These are phyloP conservation scores for Smutsia gigantea DNA, from an alignment of 2,797 vertebrate genomes.

Conservation along the genomic window DNA sequence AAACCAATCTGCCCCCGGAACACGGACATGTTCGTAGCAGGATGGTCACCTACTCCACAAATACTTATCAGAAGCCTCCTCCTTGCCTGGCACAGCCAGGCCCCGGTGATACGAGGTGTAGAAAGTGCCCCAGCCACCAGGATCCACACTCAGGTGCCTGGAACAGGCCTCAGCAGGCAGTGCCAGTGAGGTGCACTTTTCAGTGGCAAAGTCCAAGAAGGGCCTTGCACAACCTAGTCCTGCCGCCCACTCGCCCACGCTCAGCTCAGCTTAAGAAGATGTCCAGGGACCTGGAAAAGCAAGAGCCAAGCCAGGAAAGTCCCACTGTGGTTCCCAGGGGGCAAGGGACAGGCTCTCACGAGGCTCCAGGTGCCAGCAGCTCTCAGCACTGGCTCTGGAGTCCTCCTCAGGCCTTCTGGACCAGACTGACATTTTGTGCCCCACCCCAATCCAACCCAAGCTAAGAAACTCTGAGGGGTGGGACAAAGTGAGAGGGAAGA, in stretches of 20 bases:
- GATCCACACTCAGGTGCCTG: not conserved
- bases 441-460: not conserved
- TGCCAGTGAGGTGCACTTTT: accelerated
- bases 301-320: not conserved
- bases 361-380: not conserved
- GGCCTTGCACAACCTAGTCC: not conserved
- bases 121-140: too few relatives aligned
- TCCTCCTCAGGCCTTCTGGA: not conserved
- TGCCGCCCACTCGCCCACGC: not conserved
- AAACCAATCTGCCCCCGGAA: not conserved
- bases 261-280: not conserved
- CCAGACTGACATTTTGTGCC: not conserved
- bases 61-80: not conserved
- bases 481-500: not conserved
- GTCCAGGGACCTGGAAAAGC: not conserved
- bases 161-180: not conserved
- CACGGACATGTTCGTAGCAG: not conserved
- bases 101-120: not conserved
- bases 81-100: not conserved
- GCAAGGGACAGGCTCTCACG: not conserved
- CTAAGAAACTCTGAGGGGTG: not conserved
- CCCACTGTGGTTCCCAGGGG: not conserved
- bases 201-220: not conserved
- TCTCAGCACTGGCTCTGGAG: not conserved
- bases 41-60: not conserved